Evolutionary conservation across 2,888 invertebrate species (phyloP).

Genomic region (Agriopis aurantiaria): DNA sequence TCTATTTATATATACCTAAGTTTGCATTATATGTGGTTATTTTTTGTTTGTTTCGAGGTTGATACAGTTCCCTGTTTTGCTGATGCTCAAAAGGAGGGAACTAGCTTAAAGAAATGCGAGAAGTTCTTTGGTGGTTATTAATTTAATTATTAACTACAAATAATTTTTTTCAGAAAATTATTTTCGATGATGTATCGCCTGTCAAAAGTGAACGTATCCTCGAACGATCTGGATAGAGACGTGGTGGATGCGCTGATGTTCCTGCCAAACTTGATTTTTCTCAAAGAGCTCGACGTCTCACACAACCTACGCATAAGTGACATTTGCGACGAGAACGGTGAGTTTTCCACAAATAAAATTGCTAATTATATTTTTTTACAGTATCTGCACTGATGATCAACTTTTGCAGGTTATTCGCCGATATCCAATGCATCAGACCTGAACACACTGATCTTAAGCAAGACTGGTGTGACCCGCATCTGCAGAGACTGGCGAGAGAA

Average conservation of each 20-base stretch:
- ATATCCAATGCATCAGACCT: background rate
- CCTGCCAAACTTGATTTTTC: background rate
- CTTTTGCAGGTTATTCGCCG: background rate
- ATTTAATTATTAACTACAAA: too few relatives aligned
- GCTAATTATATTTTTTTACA: too few relatives aligned
- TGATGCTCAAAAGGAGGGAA: too few relatives aligned
- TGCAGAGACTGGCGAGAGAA: constrained; percentile 3
- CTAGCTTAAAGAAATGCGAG: too few relatives aligned
- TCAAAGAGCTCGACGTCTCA: background rate
- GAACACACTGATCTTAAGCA: background rate
- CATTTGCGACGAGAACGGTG: background rate
- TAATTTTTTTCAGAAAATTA: too few relatives aligned
- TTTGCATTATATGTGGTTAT: too few relatives aligned
- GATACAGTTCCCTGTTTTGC: too few relatives aligned
- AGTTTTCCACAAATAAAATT: background rate
- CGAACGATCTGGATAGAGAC: background rate
- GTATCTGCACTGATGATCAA: background rate
- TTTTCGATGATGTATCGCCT: background rate
- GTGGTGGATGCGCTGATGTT: background rate
- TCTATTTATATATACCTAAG: too few relatives aligned
- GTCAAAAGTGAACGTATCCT: background rate
- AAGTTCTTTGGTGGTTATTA: too few relatives aligned
- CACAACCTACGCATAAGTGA: background rate
- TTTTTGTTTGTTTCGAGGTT: too few relatives aligned
- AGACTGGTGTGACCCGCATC: constrained; percentile 1